Evolutionary conservation across 1,140 invertebrate genomes (phyloP).

Genomic region (Drosophila repletoides): DNA sequence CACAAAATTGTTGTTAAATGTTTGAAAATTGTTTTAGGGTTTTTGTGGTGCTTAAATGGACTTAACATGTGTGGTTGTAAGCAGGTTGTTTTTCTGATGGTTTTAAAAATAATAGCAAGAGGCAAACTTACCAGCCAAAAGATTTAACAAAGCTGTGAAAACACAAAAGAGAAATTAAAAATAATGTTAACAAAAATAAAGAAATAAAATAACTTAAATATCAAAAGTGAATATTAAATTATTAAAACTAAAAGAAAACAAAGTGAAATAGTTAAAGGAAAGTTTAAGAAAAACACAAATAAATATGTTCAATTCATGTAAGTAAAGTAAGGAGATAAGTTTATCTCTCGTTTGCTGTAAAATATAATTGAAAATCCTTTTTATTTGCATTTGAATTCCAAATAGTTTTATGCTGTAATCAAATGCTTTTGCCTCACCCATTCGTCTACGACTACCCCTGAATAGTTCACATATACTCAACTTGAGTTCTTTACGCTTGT

Average conservation of each 20-base stretch:
- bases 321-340: neutral
- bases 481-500: conserved; percentile 15
- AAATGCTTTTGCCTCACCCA: conserved; percentile 6
- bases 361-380: conserved; percentile 16
- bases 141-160: conserved; percentile 55
- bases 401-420: conserved; percentile 24
- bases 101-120: conserved; percentile 23
- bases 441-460: neutral
- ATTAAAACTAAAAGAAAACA: neutral
- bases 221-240: neutral
- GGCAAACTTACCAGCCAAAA: conserved; percentile 69
- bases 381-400: conserved; percentile 11
- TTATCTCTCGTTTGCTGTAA: neutral
- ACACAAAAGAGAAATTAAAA: conserved; percentile 9
- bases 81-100: neutral
- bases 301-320: neutral
- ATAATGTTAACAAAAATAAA: neutral
- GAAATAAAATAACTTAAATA: neutral
- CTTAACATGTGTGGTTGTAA: conserved; percentile 9
- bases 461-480: neutral
- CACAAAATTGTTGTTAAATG: conserved; percentile 26
- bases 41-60: conserved; percentile 10
- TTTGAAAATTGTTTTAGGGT: conserved; percentile 26
- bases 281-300: neutral
- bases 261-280: neutral